These are phyloP conservation scores for Micropterix aruncella DNA, from an alignment of 2,888 invertebrate species.

Conservation along the genomic window DNA sequence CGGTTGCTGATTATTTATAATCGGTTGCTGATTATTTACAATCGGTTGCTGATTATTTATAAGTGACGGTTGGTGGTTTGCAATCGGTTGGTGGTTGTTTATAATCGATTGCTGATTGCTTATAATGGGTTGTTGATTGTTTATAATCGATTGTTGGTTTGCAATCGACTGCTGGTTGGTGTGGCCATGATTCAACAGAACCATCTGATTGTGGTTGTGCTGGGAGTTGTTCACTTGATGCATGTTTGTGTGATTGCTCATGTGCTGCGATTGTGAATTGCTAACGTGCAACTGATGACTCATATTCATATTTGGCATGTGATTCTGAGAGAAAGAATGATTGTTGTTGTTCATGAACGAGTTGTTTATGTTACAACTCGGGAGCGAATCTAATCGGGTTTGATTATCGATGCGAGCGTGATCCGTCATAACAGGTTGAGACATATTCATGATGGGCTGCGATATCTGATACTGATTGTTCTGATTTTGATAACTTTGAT, in stretches of 20 bases:
- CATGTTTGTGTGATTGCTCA: conserved; percentile 31
- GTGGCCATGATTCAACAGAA: conserved; percentile 22
- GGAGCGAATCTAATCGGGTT: conserved; percentile 7
- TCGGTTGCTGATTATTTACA: background rate
- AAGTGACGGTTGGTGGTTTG: no score
- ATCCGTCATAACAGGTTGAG: conserved; percentile 8
- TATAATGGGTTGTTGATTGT: no score
- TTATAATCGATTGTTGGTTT: no score
- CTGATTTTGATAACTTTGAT: conserved; percentile 7
- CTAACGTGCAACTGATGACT: background rate
- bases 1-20: conserved; percentile 4
- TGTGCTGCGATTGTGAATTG: conserved; percentile 15
- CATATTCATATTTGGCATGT: background rate
- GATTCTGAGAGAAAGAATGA: background rate
- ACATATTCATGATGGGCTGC: background rate
- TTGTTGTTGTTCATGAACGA: conserved; percentile 8
- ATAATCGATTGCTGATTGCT: no score
- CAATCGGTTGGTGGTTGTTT: no score
- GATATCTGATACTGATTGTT: conserved; percentile 10
- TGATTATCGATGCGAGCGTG: conserved; percentile 8
- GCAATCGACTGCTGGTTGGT: no score
- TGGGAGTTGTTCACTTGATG: conserved; percentile 19
- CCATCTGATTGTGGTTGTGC: conserved; percentile 20
- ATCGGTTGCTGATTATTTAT: no score
- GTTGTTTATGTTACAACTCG: conserved; percentile 9